Conservation (phyloP, 2,888 invertebrate genomes). For the Imbricaverruca yamaguchii region DNA sequence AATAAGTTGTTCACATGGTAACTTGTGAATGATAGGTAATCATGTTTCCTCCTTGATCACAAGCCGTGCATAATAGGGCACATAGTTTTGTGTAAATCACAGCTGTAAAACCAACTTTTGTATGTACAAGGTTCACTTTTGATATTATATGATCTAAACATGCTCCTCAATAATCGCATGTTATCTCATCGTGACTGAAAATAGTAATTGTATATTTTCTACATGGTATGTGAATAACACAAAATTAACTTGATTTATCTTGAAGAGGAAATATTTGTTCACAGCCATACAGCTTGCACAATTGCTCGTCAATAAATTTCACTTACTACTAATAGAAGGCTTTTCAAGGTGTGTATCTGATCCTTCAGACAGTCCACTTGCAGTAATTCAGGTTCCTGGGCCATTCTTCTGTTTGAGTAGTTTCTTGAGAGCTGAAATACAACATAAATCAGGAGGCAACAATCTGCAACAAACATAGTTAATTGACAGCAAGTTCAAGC, state of each 20-base stretch:
- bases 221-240: not conserved
- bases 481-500: too few relatives aligned
- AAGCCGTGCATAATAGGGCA: too few relatives aligned
- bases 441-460: too few relatives aligned
- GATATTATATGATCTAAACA: not conserved
- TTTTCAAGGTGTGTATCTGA: not conserved
- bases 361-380: not conserved
- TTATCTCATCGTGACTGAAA: too few relatives aligned
- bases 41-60: not conserved
- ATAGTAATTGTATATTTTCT: not conserved
- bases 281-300: not conserved
- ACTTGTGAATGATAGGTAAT: not conserved
- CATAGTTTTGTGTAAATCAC: too few relatives aligned
- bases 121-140: too few relatives aligned
- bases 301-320: not conserved
- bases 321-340: not conserved
- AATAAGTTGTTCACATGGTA: not conserved
- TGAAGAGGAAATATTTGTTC: not conserved
- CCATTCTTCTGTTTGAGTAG: too few relatives aligned
- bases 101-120: too few relatives aligned
- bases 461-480: too few relatives aligned
- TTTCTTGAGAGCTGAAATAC: too few relatives aligned
- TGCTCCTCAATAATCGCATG: not conserved
- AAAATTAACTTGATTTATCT: not conserved
- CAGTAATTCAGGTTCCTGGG: not conserved